Base-by-base conservation (phyloP, 2,797 vertebrate genomes). In the Mus caroli region DNA sequence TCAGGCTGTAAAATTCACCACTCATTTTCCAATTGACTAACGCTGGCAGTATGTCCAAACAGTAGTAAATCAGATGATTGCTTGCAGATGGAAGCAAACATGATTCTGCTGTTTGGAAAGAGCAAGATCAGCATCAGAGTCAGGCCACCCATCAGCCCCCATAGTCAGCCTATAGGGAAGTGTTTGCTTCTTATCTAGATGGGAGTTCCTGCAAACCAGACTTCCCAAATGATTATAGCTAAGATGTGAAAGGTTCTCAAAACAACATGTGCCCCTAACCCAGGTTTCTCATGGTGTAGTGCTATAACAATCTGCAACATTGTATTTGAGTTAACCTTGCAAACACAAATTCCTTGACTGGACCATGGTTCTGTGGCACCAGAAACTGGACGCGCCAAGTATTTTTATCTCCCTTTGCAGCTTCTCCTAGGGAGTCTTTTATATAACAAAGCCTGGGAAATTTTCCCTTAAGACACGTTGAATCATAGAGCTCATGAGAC, bases 41-140 rank as follows among this genome's bases (percentile, higher is more conserved):
- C 64, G n/a, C 86, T 97, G 97, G 79, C 92, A 82, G 46, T 87
- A 28, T 43, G 89, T 93, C 92, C 37, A n/a, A 91, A 94, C 46
- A 92, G 92, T 91, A 96, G 87, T 95, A 69, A 96, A 78, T 94
- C 76, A 80, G 58, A 96, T 91, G 71, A 96, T 88, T 94, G 87
- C 83, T 95, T 91, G 64, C 97, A 97, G 89, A 96, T 92, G 83
- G 62, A 40, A 88, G 78, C 94, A 96, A 96, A 91, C 46, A 22
- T 1, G 43, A 37, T 91, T 50, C 73, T 71, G 71, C 71, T 91
- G 50, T 50, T 13, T 95, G 88, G 58, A 96, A 93, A 91, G 40
- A 91, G 31, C 0, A 0, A 91, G 75, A 46, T 87, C 46, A 83
- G 43, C 76, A n/a, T 96, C 90, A 95, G 24, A 67, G 52, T 14